Evolutionary conservation across 1,140 invertebrate genomes (phyloP).

Genomic region (Apis florea): DNA sequence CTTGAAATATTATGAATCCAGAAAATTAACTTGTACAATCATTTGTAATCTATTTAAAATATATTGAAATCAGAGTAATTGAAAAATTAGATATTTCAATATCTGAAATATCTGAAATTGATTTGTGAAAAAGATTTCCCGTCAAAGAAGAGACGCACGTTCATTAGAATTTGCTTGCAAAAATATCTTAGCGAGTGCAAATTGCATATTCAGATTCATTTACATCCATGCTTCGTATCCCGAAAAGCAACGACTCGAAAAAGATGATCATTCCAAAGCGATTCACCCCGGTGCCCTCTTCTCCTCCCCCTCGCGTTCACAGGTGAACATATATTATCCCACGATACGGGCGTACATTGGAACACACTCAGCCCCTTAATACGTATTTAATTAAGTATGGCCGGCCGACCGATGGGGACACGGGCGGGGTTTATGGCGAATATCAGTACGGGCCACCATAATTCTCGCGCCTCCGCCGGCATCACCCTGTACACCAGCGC

Average conservation of each 20-base stretch:
- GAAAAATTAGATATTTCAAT: no score
- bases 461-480: constrained; percentile 68
- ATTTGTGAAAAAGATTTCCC: no score
- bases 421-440: constrained; percentile 66
- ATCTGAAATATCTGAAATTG: no score
- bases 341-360: constrained; percentile 66
- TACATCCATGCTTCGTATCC: no score
- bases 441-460: constrained; percentile 72
- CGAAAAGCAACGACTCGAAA: not conserved
- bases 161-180: no score
- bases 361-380: constrained; percentile 78
- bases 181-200: no score
- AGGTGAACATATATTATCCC: constrained; percentile 61
- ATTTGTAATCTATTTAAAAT: no score
- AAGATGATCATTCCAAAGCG: not conserved
- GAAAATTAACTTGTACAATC: no score
- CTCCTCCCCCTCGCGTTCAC: not conserved
- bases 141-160: no score
- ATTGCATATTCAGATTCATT: no score
- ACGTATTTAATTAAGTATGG: constrained; percentile 78
- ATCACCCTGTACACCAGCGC: constrained; percentile 40
- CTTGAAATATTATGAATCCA: no score
- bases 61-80: no score
- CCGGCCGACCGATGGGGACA: constrained; percentile 50
- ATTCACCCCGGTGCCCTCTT: not conserved